Conservation (phyloP, 2,113 vertebrate species). For the Anhinga rufa region DNA sequence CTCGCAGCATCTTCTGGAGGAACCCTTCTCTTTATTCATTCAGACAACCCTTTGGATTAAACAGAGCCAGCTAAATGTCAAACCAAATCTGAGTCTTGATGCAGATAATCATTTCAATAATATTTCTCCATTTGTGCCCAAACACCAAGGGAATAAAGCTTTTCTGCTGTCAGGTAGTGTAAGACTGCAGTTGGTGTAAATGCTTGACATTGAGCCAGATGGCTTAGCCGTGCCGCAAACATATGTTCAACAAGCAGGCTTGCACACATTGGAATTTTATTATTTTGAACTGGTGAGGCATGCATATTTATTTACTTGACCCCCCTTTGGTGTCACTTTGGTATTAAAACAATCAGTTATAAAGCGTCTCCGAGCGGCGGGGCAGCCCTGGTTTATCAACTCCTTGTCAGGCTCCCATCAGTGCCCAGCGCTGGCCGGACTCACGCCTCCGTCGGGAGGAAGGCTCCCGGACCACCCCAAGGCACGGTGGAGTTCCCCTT, state of each 20-base stretch:
- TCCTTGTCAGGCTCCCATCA: slow-evolving; percentile 25
- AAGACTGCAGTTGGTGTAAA: slow-evolving; percentile 99
- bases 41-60: slow-evolving; percentile 99
- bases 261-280: slow-evolving; percentile 95
- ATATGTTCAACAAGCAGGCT: slow-evolving; percentile 99
- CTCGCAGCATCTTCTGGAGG: slow-evolving; percentile 91
- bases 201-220: slow-evolving; percentile 99
- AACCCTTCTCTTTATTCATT: slow-evolving; percentile 97
- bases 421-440: not conserved
- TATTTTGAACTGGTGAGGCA: slow-evolving; percentile 93
- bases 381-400: slow-evolving; percentile 39
- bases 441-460: not conserved
- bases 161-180: slow-evolving; percentile 99
- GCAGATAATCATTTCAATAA: slow-evolving; percentile 99
- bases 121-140: slow-evolving; percentile 99
- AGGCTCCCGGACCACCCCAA: not conserved
- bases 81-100: slow-evolving; percentile 99
- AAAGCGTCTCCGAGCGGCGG: slow-evolving; percentile 58
- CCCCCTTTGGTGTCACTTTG: slow-evolving; percentile 75
- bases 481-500: not conserved
- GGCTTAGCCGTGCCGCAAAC: slow-evolving; percentile 98
- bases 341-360: slow-evolving; percentile 73
- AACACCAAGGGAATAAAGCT: slow-evolving; percentile 98
- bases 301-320: slow-evolving; percentile 97
- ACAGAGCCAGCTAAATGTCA: slow-evolving; percentile 99